Percentiles rank a stretch among this genome's conserved stretches.
Evolutionary conservation across 1,140 invertebrate genomes (phyloP).

Genomic region (Cheumatopsyche charites): DNA sequence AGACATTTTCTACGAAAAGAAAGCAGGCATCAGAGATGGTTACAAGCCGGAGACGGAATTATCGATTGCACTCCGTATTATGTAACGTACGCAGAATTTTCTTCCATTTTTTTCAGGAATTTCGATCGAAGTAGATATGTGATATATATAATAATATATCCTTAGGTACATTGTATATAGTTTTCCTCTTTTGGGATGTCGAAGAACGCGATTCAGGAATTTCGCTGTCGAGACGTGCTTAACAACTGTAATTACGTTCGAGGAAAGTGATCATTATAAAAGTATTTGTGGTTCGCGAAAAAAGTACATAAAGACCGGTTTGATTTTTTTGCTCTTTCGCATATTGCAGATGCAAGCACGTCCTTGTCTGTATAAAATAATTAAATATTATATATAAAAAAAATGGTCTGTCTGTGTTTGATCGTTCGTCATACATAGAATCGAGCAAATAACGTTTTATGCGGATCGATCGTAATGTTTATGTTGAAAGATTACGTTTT

Average conservation of each 20-base stretch:
- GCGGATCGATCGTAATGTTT: no score
- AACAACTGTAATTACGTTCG: no score
- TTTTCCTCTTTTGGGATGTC: no score
- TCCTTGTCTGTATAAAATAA: background rate
- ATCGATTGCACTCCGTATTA: slow-evolving; percentile 8
- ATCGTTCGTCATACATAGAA: no score
- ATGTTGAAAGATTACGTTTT: no score
- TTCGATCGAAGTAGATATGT: no score
- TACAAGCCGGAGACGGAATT: background rate
- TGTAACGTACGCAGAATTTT: background rate
- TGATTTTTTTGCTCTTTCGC: background rate
- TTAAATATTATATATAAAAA: background rate
- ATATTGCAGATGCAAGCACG: background rate
- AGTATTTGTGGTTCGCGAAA: background rate
- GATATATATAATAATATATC: no score
- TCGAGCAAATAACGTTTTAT: no score
- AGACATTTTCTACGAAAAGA: background rate
- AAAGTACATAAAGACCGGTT: background rate
- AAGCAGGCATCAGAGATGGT: background rate
- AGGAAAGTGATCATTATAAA: background rate
- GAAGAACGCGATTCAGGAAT: background rate
- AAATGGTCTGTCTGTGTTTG: no score
- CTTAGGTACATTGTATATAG: no score
- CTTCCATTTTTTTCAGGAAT: background rate
- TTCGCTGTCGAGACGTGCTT: no score